These are phyloP conservation scores for Spodoptera picta DNA, from an alignment of 2,888 invertebrate species.

Conservation along the genomic window DNA sequence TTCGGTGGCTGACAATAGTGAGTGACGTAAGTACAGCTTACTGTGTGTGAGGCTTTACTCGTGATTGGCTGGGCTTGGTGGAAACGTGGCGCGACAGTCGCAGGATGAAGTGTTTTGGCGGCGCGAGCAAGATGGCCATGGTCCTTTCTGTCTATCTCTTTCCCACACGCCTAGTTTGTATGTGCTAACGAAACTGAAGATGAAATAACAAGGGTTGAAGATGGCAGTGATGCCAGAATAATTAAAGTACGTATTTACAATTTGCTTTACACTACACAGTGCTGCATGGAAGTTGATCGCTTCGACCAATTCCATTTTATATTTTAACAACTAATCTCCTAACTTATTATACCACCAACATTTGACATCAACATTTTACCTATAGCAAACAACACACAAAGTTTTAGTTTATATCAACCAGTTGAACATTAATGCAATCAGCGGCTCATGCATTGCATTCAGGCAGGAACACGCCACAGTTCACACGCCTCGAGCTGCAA, in stretches of 20 bases:
- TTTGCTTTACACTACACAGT: slow-evolving; percentile 54
- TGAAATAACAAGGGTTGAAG: slow-evolving; percentile 51
- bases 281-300: slow-evolving; percentile 60
- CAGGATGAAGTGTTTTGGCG: slow-evolving; percentile 74
- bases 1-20: slow-evolving; percentile 63
- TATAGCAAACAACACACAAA: slow-evolving; percentile 15
- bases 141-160: slow-evolving; percentile 76
- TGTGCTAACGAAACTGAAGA: slow-evolving; percentile 79
- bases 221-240: slow-evolving; percentile 36
- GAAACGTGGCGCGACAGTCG: slow-evolving; percentile 67
- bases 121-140: slow-evolving; percentile 87
- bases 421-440: slow-evolving; percentile 13
- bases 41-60: slow-evolving; percentile 69
- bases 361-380: slow-evolving; percentile 6
- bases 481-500: slow-evolving; percentile 42
- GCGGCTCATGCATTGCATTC: slow-evolving; percentile 30
- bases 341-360: slow-evolving; percentile 8
- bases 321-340: slow-evolving; percentile 1
- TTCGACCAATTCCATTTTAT: slow-evolving; percentile 38
- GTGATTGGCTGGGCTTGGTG: slow-evolving; percentile 66
- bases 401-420: slow-evolving; percentile 14
- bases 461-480: slow-evolving; percentile 17
- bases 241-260: slow-evolving; percentile 55
- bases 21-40: slow-evolving; percentile 73
- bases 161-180: slow-evolving; percentile 73